Percentiles rank a stretch among this genome's conserved stretches.
These are phyloP conservation scores for Laticauda laticaudata DNA, from an alignment of 2,113 vertebrate genomes.

Conservation along the genomic window DNA sequence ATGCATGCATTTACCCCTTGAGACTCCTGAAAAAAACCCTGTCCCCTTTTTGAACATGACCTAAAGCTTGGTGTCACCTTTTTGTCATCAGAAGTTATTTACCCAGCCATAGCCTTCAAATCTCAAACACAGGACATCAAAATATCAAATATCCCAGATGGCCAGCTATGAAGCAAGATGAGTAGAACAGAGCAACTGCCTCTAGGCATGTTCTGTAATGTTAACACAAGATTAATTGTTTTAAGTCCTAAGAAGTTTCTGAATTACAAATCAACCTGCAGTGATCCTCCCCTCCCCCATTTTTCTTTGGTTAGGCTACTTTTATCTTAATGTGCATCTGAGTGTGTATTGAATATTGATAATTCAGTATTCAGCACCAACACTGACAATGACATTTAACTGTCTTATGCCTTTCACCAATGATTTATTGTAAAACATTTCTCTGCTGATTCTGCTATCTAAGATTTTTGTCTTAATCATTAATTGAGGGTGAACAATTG, in stretches of 20 bases:
- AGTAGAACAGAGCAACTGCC: neutral
- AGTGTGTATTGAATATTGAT: neutral
- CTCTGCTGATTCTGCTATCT: neutral
- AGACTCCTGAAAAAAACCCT: neutral
- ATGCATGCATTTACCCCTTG: neutral
- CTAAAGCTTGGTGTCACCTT: neutral
- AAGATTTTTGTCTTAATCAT: neutral
- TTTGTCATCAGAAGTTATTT: neutral
- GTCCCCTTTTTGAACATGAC: neutral
- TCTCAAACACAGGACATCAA: neutral
- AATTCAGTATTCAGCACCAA: neutral
- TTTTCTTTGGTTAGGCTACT: neutral
- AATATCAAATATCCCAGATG: neutral
- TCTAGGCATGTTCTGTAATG: neutral
- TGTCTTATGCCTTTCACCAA: neutral
- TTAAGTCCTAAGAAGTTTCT: neutral
- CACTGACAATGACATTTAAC: neutral
- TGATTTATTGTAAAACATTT: conserved; percentile 13
- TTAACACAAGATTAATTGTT: neutral
- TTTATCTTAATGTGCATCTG: neutral
- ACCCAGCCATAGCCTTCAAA: neutral
- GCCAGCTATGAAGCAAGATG: neutral
- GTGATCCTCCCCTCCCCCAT: neutral
- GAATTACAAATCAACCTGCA: neutral
- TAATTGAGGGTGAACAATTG: neutral